Conservation (phyloP, 2,113 vertebrate genomes). For the Thamnaconus septentrionalis region DNA sequence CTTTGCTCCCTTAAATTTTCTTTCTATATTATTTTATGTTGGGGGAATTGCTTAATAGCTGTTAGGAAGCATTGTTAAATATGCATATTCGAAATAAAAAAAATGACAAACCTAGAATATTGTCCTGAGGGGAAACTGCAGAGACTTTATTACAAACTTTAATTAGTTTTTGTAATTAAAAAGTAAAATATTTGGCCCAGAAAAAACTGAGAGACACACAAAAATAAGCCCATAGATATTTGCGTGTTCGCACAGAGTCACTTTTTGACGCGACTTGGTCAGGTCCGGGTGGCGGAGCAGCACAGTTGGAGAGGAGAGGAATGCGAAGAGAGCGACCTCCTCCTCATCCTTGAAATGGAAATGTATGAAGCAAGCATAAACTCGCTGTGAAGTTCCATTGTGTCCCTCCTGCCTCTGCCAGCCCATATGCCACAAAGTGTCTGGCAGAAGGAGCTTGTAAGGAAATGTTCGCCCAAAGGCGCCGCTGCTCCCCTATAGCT, state of each 20-base stretch:
- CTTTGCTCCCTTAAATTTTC: no score
- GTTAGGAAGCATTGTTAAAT: no score
- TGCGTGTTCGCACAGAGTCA: conserved; percentile 15
- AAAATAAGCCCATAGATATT: conserved; percentile 68
- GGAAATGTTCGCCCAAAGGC: conserved; percentile 26
- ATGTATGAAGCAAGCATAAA: no score
- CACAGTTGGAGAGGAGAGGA: no score
- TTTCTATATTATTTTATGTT: no score
- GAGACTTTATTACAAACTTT: conserved; percentile 70
- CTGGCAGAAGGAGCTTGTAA: conserved; percentile 11
- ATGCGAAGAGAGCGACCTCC: no score
- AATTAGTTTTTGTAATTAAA: conserved; percentile 77
- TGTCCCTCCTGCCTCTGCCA: conserved; percentile 16
- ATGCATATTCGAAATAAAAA: conserved; percentile 10
- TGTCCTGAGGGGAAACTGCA: conserved; percentile 52
- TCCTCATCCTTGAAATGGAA: no score
- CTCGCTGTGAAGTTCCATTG: no score
- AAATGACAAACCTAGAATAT: conserved; percentile 61
- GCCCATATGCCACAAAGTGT: conserved; percentile 34
- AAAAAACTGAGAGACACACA: conserved; percentile 52
- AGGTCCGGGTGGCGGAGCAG: no score
- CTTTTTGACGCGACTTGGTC: no score
- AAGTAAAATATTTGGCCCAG: conserved; percentile 50
- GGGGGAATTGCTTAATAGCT: no score
- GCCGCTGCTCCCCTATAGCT: conserved; percentile 18